A percentile compares a stretch with the other conserved stretches of the same genome.
Conservation (phyloP, 2,113 vertebrate genomes). For the Onychorhynchus coronatus region DNA sequence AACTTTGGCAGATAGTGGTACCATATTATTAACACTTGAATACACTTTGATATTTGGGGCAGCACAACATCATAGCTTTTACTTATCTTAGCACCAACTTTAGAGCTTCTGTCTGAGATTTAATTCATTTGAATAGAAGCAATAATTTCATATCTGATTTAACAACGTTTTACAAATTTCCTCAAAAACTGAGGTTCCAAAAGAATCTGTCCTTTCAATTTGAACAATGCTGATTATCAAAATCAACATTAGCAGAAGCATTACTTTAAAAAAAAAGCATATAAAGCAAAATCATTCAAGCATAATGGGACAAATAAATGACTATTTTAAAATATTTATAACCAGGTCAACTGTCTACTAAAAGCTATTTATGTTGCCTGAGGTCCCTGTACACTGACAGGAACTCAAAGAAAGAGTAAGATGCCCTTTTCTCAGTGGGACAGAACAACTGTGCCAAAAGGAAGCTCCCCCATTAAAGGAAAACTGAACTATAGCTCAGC, state of each 20-base stretch:
- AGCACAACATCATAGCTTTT: neutral
- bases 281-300: neutral
- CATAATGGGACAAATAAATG: neutral
- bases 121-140: neutral
- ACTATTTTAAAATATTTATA: neutral
- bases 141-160: neutral
- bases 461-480: neutral
- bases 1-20: neutral
- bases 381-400: neutral
- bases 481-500: neutral
- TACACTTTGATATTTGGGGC: neutral
- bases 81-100: neutral
- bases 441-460: neutral
- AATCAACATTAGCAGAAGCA: neutral
- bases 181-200: neutral
- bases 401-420: neutral
- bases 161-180: neutral
- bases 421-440: neutral
- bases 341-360: neutral
- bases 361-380: neutral
- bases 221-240: neutral
- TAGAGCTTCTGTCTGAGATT: neutral
- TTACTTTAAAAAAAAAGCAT: neutral
- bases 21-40: neutral
- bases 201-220: neutral